Conservation (phyloP, 2,888 invertebrate genomes). For the Scaptomyza flava region DNA sequence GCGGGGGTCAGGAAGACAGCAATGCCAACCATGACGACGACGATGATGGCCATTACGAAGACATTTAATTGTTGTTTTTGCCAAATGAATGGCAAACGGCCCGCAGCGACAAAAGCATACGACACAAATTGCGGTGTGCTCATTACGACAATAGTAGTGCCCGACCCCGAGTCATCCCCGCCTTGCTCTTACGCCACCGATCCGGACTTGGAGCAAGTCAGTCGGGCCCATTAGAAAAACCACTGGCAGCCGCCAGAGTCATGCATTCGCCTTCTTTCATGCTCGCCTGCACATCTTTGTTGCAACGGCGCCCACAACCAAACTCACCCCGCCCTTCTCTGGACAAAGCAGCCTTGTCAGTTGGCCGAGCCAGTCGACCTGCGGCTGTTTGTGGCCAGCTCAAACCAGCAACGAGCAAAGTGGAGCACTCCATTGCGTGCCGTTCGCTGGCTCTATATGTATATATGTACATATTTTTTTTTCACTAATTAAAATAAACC, state of each 20-base stretch:
- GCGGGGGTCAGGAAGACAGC: slow-evolving; percentile 41
- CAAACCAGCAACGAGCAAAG: slow-evolving; percentile 52
- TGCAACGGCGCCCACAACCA: slow-evolving; percentile 32
- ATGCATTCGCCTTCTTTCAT: slow-evolving; percentile 69
- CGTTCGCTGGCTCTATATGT: slow-evolving; percentile 55
- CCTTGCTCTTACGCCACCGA: neutral
- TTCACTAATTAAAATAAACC: slow-evolving; percentile 78
- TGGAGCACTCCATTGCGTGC: slow-evolving; percentile 72
- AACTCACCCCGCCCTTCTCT: neutral
- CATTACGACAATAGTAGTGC: slow-evolving; percentile 70
- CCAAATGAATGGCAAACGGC: slow-evolving; percentile 78
- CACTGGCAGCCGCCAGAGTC: slow-evolving; percentile 33
- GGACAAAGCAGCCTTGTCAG: slow-evolving; percentile 66
- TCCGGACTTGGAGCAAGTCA: slow-evolving; percentile 30
- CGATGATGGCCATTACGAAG: slow-evolving; percentile 77
- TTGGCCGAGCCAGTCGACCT: slow-evolving; percentile 54
- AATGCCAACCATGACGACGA: slow-evolving; percentile 57
- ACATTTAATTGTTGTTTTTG: slow-evolving; percentile 78
- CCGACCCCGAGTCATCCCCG: slow-evolving; percentile 1
- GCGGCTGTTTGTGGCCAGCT: slow-evolving; percentile 63
- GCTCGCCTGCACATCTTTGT: slow-evolving; percentile 65
- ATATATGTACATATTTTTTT: slow-evolving; percentile 72
- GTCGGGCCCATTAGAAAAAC: slow-evolving; percentile 51
- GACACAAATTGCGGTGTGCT: slow-evolving; percentile 79
- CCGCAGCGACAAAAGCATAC: slow-evolving; percentile 61